A percentile compares a stretch with the other conserved stretches of the same genome.
Conservation (phyloP, 2,113 vertebrate genomes). For the Sinosuthora webbiana region DNA sequence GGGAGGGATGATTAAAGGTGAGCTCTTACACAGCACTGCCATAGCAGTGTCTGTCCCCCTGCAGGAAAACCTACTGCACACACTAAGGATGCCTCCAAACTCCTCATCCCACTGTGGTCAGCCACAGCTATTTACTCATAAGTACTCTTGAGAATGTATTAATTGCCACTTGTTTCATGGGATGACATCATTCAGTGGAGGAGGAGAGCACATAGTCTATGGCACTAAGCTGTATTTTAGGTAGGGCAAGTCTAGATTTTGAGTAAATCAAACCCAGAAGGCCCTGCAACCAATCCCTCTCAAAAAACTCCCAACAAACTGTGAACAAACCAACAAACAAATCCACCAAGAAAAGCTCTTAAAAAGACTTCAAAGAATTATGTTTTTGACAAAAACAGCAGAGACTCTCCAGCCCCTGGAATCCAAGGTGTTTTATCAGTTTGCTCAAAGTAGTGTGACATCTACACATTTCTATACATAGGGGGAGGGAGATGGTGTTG, state of each 20-base stretch:
- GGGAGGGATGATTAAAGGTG: not conserved
- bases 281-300: not conserved
- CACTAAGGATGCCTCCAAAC: not conserved
- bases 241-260: not conserved
- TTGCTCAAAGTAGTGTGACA: not conserved
- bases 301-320: not conserved
- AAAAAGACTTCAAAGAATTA: not conserved
- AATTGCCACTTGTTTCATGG: not conserved
- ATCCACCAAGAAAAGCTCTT: not conserved
- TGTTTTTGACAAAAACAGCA: not conserved
- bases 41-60: rapidly evolving
- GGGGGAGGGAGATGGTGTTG: not conserved
- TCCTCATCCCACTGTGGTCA: not conserved
- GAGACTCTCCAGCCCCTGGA: not conserved
- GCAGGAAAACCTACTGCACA: not conserved
- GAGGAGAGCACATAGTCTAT: not conserved
- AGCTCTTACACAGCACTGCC: not conserved
- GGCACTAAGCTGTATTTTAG: not conserved
- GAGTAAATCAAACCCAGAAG: not conserved
- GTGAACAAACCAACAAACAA: not conserved
- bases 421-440: not conserved
- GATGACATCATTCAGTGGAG: not conserved
- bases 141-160: not conserved
- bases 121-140: not conserved
- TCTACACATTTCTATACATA: not conserved